Evolutionary conservation across 2,797 vertebrate species (phyloP), one percentile per base, ranked within the genome.

Genomic region (Urosaurus nigricauda): DNA sequence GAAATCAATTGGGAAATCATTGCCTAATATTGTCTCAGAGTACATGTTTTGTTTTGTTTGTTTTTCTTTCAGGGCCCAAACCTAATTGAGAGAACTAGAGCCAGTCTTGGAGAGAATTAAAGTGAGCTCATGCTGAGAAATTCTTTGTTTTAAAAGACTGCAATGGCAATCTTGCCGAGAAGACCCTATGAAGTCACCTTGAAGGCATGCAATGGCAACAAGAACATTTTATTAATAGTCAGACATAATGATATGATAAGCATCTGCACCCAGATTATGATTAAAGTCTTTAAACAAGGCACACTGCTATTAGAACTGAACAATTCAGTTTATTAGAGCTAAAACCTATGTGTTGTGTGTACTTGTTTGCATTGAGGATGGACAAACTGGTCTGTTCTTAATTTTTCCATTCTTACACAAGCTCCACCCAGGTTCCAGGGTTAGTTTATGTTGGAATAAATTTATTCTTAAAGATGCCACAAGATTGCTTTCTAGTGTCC

Each of bases 11-110:
- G 2, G 8, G 43, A 47, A 56, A 9, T 7, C 32, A 47, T 68
- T 63, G 53, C 32, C 32, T 9, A 81, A 24, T 9, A 40, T 65
- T 32, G 1, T 40, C 47, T 87, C 26, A 71, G 8, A 56, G 26
- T 73, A 37, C 63, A 3, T 56, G 12, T 16, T 56, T 56, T 14
- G 53, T 60, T 60, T 6, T 65, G 0, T 40, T 4, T 89, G 40
- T 43, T n/a, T n/a, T n/a, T 51, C 26, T 87, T 79, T 85, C 84
- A 89, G 84, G 68, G 79, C 53, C 56, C 79, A 53, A 68, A 53
- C 65, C 13, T 86, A 47, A 11, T 51, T n/a, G 56, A 63, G 14
- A 2, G 9, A 43, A 53, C 32, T 51, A 24, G 63, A 43, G 14
- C 32, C 24, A 58, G 26, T 53, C 58, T 68, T 24, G 14, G 43